These are phyloP conservation scores for Perodicticus potto DNA, from an alignment of 2,797 vertebrate genomes.

Conservation along the genomic window DNA sequence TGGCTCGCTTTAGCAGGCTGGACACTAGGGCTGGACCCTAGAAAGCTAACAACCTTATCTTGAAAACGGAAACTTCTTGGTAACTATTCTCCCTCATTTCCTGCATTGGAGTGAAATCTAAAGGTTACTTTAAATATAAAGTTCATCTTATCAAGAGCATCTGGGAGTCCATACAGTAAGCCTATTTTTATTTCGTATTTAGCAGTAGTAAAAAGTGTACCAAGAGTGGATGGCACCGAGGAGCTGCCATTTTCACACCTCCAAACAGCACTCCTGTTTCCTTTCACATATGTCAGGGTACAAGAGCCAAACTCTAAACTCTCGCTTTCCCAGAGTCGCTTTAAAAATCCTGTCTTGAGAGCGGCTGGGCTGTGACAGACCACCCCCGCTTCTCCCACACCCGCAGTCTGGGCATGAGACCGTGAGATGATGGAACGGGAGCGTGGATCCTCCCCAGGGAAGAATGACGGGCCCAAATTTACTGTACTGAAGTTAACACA, in stretches of 20 bases:
- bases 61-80: slow-evolving; percentile 60
- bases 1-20: background rate
- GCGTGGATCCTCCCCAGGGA: background rate
- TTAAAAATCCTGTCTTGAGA: slow-evolving; percentile 9
- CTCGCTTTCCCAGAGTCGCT: slow-evolving; percentile 45
- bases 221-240: slow-evolving; percentile 51
- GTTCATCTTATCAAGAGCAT: slow-evolving; percentile 77
- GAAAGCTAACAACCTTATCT: slow-evolving; percentile 44
- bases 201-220: slow-evolving; percentile 69
- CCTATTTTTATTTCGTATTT: slow-evolving; percentile 69
- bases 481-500: background rate
- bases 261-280: slow-evolving; percentile 59
- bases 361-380: slow-evolving; percentile 27
- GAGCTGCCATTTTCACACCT: slow-evolving; percentile 74
- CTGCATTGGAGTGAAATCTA: slow-evolving; percentile 62
- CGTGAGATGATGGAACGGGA: background rate
- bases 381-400: slow-evolving; percentile 14
- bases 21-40: background rate
- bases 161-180: slow-evolving; percentile 69
- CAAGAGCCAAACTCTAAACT: slow-evolving; percentile 71
- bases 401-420: background rate
- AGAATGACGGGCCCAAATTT: background rate
- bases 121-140: slow-evolving; percentile 80
- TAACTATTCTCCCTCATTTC: slow-evolving; percentile 64
- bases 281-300: slow-evolving; percentile 68